Conservation (phyloP, 2,797 vertebrate genomes). For the Amazona ochrocephala region DNA sequence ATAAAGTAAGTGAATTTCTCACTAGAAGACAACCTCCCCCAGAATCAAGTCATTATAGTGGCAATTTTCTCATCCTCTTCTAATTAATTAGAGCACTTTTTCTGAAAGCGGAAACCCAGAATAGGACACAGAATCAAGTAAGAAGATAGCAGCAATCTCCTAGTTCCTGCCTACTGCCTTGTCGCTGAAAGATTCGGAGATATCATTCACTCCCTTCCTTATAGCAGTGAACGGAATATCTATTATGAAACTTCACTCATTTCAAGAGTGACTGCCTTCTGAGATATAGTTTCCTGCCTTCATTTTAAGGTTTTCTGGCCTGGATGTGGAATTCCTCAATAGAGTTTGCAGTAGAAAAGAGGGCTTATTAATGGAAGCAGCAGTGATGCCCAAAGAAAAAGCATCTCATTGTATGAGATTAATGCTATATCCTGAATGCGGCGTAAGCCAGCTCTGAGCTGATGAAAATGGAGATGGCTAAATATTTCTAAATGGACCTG, state of each 20-base stretch:
- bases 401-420: not conserved
- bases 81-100: constrained; percentile 49
- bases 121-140: not conserved
- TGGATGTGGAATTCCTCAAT: constrained; percentile 20
- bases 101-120: not conserved
- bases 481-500: constrained; percentile 4
- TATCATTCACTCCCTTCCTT: not conserved
- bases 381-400: not conserved
- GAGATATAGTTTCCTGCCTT: constrained; percentile 21
- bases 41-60: not conserved
- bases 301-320: constrained; percentile 27
- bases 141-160: not conserved
- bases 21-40: constrained; percentile 9
- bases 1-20: not conserved
- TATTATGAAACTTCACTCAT: constrained; percentile 17
- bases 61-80: constrained; percentile 17
- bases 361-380: not conserved
- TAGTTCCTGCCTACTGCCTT: not conserved
- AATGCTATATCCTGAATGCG: not conserved
- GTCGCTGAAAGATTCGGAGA: not conserved
- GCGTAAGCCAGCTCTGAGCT: not conserved
- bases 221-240: not conserved
- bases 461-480: not conserved
- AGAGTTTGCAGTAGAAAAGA: not conserved
- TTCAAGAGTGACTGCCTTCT: constrained; percentile 28